phyloP scores from a whole-genome alignment of 2,888 invertebrate genomes.

The Cephus sareptanus region DNA sequence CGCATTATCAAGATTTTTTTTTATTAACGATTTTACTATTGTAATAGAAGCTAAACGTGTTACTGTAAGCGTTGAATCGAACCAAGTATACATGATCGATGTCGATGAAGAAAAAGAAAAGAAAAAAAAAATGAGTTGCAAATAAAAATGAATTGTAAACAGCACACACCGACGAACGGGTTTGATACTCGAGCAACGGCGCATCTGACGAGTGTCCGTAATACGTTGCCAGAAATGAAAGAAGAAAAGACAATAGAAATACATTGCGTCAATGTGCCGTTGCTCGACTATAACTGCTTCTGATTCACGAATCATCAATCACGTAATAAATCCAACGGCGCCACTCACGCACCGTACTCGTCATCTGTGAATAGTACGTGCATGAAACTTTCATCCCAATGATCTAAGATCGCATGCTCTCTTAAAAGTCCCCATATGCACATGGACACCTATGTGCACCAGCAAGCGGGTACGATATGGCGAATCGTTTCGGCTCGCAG shows the following conservation, averaged over 20 bases:
- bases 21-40: constrained; percentile 27
- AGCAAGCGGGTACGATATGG: neutral
- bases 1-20: constrained; percentile 18
- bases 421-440: neutral
- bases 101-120: constrained; percentile 33
- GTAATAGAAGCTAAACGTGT: constrained; percentile 19
- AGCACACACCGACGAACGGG: constrained; percentile 44
- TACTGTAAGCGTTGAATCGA: constrained; percentile 28
- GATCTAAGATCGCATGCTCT: constrained; percentile 8
- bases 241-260: too few relatives aligned
- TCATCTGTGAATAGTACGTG: neutral
- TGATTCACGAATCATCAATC: constrained; percentile 38
- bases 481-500: too few relatives aligned
- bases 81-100: constrained; percentile 34
- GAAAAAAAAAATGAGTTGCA: constrained; percentile 35
- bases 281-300: constrained; percentile 56
- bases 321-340: constrained; percentile 23
- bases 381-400: constrained; percentile 22
- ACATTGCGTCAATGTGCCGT: constrained; percentile 33
- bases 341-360: constrained; percentile 1
- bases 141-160: constrained; percentile 44
- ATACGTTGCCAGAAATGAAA: neutral
- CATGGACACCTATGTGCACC: neutral
- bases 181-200: constrained; percentile 53
- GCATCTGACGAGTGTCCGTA: constrained; percentile 20